Percentiles rank a stretch among this genome's conserved stretches.
Conservation (phyloP, 2,797 vertebrate species). For the Tauraco hartlaubi region DNA sequence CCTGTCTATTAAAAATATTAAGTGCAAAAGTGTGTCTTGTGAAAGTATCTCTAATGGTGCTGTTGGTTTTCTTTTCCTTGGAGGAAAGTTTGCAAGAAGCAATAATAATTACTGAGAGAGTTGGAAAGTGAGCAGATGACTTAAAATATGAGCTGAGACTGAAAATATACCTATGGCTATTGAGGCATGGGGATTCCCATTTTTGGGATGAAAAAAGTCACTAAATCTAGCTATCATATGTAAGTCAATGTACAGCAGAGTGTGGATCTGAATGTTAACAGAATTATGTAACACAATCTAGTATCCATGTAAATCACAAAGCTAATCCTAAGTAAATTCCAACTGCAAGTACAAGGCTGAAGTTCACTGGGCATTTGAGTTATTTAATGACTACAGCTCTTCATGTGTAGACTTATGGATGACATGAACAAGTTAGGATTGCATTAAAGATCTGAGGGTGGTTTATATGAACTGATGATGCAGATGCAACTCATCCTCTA, state of each 20-base stretch:
- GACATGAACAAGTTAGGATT: background rate
- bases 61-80: background rate
- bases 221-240: background rate
- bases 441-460: background rate
- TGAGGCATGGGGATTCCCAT: background rate
- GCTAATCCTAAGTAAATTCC: background rate
- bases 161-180: background rate
- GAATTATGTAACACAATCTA: background rate
- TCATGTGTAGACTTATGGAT: background rate
- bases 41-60: background rate
- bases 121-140: background rate
- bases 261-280: background rate
- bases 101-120: slow-evolving; percentile 18
- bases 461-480: background rate
- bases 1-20: slow-evolving; percentile 37
- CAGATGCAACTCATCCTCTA: background rate
- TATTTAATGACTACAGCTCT: background rate
- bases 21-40: slow-evolving; percentile 15
- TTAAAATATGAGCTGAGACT: background rate
- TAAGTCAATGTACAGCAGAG: background rate
- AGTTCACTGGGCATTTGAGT: background rate
- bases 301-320: background rate
- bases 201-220: background rate
- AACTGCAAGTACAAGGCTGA: background rate
- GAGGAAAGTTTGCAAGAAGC: background rate